These are phyloP conservation scores for Antedon mediterranea DNA, from an alignment of 53 echinoderm and acorn worm species.

Conservation along the genomic window DNA sequence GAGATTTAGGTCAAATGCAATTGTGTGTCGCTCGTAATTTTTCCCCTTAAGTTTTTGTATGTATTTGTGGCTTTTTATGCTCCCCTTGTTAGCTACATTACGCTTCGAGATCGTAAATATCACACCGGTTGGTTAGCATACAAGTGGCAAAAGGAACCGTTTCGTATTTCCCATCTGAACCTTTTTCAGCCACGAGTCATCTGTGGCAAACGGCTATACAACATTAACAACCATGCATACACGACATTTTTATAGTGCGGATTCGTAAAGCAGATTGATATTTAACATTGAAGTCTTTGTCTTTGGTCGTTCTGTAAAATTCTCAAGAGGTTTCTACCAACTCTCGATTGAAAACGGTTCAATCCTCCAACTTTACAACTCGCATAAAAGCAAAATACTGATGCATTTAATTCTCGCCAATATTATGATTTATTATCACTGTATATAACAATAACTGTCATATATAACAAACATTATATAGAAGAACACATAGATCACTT, in stretches of 20 bases:
- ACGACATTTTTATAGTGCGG: background rate
- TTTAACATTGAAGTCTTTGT: background rate
- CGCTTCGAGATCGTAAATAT: background rate
- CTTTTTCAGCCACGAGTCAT: background rate
- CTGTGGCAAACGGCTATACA: background rate
- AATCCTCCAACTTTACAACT: background rate
- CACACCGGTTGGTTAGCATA: background rate
- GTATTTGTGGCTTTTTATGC: background rate
- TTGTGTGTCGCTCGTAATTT: background rate
- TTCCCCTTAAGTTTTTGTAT: background rate
- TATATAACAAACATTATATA: background rate
- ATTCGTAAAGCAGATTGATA: background rate
- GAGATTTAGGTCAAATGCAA: slow-evolving; percentile 1
- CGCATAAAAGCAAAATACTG: background rate
- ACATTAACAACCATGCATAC: background rate
- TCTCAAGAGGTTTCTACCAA: background rate
- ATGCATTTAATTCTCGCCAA: background rate
- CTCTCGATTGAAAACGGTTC: background rate
- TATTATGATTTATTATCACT: background rate
- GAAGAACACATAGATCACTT: background rate
- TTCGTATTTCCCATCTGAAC: background rate
- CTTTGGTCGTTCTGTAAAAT: background rate
- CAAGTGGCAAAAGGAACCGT: background rate
- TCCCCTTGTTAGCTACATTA: background rate
- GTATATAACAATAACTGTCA: background rate